Base-by-base conservation (phyloP, 1,140 invertebrate genomes). In the Papilio aristodemus region DNA sequence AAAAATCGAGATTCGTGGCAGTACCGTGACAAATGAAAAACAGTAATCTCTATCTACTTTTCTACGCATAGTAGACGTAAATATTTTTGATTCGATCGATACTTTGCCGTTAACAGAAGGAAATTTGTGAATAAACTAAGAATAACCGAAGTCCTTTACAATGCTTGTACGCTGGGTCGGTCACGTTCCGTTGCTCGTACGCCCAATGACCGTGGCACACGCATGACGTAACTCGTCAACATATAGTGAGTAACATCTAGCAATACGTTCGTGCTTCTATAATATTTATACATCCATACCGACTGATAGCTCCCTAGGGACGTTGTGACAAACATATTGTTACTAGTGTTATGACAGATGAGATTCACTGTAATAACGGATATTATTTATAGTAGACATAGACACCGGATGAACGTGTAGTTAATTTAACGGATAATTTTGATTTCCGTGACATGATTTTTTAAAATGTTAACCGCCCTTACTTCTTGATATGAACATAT, bases 191-290 rank as follows among this genome's bases (percentile, higher is more conserved):
- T 62, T 19, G 17, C 9, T 32, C 32, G 10, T 38, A 39, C 17
- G 17, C 27, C 36, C 32, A 62, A 37, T 62, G 36, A 19, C 59
- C 59, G 32, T 62, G 59, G 59, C 59, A 38, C 32, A 36, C 9
- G 22, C 36, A 36, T 62, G 36, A 54, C 46, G 46, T 54, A 54
- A 54, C 59, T 62, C 14, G n/a, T 62, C 38, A 62, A 62, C 59
- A 62, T 37, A 19, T 59, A 27, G 25, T 37, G 14, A 17, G 10
- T 10, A 36, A 14, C 14, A n/a, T n/a, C 17, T 2, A 32, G 43
- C 43, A 50, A 60, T 60, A 32, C 38, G 36, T 60, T 7, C 58
- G 36, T 39, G 58, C 14, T 60, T 14, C 58, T 60, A 17, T 19
- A 60, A 19, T 60, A 60, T 62, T 62, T 22, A 62, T 27, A 62